phyloP scores from a whole-genome alignment of 1,140 invertebrate species.

The Liolophura sinensis region DNA sequence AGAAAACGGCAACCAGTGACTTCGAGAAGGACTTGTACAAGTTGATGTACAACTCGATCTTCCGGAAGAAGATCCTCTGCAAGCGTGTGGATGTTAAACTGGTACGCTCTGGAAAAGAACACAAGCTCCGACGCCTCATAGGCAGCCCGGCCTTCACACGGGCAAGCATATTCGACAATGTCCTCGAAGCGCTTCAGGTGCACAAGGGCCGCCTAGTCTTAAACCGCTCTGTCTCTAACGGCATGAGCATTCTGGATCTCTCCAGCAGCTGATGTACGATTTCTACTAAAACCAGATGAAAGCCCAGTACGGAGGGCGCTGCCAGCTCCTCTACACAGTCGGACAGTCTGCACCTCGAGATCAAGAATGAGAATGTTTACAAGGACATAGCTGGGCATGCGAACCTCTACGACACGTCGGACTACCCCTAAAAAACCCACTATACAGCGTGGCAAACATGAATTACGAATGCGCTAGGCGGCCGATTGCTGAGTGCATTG shows the following conservation, averaged over 20 bases:
- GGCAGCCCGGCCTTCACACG: constrained; percentile 46
- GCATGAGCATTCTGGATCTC: constrained; percentile 27
- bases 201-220: constrained; percentile 21
- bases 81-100: constrained; percentile 42
- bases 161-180: constrained; percentile 40
- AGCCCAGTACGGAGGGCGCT: constrained; percentile 28
- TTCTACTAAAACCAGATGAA: constrained; percentile 34
- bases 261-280: constrained; percentile 30
- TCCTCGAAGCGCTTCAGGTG: constrained; percentile 11
- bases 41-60: no score
- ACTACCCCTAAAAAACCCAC: constrained; percentile 5
- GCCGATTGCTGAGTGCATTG: constrained; percentile 53
- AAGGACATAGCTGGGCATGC: constrained; percentile 33
- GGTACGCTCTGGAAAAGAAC: background rate
- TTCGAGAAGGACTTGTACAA: no score
- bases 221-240: constrained; percentile 28
- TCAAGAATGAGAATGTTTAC: constrained; percentile 51
- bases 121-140: constrained; percentile 29
- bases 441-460: constrained; percentile 41
- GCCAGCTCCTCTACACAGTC: constrained; percentile 44
- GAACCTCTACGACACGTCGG: constrained; percentile 5
- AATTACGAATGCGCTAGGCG: constrained; percentile 58
- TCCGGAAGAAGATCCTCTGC: no score
- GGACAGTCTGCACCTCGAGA: constrained; percentile 52
- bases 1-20: no score